Percentiles rank a stretch among this genome's conserved stretches.
Conservation (phyloP, 2,113 vertebrate species). For the Hippocampus abdominalis region DNA sequence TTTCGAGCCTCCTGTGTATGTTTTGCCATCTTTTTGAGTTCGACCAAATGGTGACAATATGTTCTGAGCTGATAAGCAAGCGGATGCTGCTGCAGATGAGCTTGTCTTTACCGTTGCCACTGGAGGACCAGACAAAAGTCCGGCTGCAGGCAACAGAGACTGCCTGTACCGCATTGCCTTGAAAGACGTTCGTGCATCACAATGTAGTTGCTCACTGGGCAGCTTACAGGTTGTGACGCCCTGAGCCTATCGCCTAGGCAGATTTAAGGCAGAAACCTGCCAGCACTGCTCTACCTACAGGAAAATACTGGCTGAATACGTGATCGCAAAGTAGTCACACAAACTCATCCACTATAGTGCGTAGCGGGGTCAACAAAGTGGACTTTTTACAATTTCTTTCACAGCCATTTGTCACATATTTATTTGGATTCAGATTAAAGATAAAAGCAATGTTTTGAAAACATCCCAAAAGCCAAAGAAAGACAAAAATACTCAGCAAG, state of each 20-base stretch:
- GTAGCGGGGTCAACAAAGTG: no score
- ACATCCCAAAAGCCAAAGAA: background rate
- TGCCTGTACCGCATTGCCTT: constrained; percentile 45
- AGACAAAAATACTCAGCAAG: background rate
- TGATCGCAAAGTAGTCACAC: background rate
- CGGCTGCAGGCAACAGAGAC: constrained; percentile 53
- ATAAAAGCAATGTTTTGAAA: background rate
- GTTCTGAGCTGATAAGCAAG: constrained; percentile 68
- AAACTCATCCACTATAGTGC: no score
- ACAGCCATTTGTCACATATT: no score
- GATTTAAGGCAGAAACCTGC: constrained; percentile 44
- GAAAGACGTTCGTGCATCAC: constrained; percentile 37
- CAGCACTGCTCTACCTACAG: constrained; percentile 21
- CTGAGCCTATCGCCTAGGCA: constrained; percentile 21
- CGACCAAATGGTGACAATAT: constrained; percentile 60
- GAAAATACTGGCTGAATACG: constrained; percentile 22
- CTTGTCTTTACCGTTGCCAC: constrained; percentile 46
- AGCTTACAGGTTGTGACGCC: constrained; percentile 35
- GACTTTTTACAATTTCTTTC: no score
- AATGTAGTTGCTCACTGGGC: constrained; percentile 58
- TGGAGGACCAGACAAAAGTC: constrained; percentile 60
- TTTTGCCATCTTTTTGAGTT: constrained; percentile 43
- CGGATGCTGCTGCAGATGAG: constrained; percentile 47
- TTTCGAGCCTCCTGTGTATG: constrained; percentile 20
- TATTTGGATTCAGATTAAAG: background rate